These are phyloP conservation scores for Nothura maculosa DNA, from an alignment of 2,797 vertebrate species.

Conservation along the genomic window DNA sequence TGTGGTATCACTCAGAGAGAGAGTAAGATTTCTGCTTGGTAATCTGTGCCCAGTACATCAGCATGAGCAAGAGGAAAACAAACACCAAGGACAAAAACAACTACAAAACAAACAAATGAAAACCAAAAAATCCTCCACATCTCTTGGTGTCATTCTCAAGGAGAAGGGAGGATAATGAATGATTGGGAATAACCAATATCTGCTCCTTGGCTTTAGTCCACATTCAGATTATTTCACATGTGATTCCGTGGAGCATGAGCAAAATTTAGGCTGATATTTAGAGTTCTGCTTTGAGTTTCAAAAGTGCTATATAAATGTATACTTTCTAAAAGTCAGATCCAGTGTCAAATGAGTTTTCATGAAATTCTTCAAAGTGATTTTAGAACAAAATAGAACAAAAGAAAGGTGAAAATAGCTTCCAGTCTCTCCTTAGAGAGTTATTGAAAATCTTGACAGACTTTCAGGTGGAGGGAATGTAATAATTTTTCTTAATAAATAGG, in stretches of 20 bases:
- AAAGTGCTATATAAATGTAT: neutral
- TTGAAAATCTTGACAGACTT: neutral
- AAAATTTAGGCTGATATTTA: neutral
- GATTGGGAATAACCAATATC: neutral
- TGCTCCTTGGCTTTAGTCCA: neutral
- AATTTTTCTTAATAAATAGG: neutral
- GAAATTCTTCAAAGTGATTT: neutral
- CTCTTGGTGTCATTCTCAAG: neutral
- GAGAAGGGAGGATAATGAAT: neutral
- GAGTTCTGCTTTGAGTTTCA: neutral
- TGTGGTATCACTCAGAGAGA: neutral
- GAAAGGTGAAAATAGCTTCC: neutral
- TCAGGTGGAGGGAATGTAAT: neutral
- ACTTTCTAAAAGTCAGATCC: neutral
- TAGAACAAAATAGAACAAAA: neutral
- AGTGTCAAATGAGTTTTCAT: neutral
- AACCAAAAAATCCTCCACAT: too few species aligned
- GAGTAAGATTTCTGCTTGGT: neutral
- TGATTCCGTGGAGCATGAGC: neutral
- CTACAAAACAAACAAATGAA: too few species aligned
- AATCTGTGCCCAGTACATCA: neutral
- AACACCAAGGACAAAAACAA: too few species aligned
- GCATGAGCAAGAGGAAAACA: neutral
- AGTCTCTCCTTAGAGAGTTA: neutral
- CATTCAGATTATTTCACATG: fast-evolving